Evolutionary conservation across 2,797 vertebrate genomes (phyloP).

Genomic region (Sebastes vulpes): DNA sequence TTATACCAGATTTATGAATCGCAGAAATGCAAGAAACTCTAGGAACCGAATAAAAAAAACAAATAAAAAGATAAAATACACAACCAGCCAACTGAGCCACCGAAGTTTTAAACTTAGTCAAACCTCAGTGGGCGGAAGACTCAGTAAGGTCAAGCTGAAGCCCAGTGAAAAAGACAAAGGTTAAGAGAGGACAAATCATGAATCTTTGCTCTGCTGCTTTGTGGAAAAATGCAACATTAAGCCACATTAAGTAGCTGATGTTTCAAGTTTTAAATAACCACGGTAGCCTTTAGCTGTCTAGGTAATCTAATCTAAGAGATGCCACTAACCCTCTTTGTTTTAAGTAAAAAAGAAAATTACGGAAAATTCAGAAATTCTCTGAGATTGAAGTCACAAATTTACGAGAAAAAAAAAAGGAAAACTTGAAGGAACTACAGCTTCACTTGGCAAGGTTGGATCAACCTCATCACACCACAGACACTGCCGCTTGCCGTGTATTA

Average conservation of each 20-base stretch:
- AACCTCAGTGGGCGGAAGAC: background rate
- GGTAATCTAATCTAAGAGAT: background rate
- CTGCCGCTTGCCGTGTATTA: background rate
- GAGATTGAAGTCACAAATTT: background rate
- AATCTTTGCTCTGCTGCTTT: background rate
- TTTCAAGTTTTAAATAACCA: background rate
- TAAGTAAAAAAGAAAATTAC: background rate
- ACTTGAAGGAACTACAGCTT: background rate
- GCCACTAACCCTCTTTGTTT: background rate
- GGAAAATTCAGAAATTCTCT: background rate
- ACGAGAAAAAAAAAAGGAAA: no score
- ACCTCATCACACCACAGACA: background rate
- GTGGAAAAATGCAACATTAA: background rate
- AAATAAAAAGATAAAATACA: background rate
- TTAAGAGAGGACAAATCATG: background rate
- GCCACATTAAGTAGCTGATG: background rate
- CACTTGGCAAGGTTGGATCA: background rate
- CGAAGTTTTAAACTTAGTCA: background rate
- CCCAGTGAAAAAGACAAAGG: constrained; percentile 4
- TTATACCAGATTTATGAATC: background rate
- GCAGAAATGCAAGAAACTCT: background rate
- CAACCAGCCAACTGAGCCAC: background rate
- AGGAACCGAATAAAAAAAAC: background rate
- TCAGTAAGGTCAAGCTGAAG: constrained; percentile 15
- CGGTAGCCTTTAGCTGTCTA: background rate